Base-by-base conservation (phyloP, 1,140 invertebrate genomes). In the Platyscapa corneri region DNA sequence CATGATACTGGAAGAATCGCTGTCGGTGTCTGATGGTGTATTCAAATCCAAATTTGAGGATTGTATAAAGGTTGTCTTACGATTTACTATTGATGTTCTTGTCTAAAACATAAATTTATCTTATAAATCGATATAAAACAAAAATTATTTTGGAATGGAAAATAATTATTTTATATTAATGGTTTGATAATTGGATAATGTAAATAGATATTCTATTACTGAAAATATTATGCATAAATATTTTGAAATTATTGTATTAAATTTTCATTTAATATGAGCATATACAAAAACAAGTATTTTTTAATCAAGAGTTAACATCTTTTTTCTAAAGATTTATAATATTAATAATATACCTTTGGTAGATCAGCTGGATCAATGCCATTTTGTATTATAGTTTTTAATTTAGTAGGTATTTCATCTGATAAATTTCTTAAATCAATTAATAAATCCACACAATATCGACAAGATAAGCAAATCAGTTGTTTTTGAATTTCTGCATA, bases 391-490 rank as follows among this genome's bases (percentile, higher is more conserved):
- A 87, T 72, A 34, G 84, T 81, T 23, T 89, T 87, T 3, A 89
- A 81, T 86, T 89, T 90, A 34, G 46, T 67, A 34, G 80, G 30
- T 74, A 88, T 86, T 85, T 90, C 82, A 46, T 90, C 77, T 49
- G 88, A 90, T 37, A 93, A 49, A 46, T 77, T 84, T 74, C 89
- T 91, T 30, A 93, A 86, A 88, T 93, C 93, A 37, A 86, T 88
- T 14, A 93, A 84, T 16, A 93, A 88, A 79, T 93, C 93, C 65
- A 93, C 86, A 67, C 88, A 91, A 76, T 93, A 93, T 65, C 92
- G 91, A 79, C 93, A 93, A 8, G 85, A 80, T 39, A 93, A 81
- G 76, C 93, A 93, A 83, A 93, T 89, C 34, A 89, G 87, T 23
- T 86, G 76, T 10, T 80, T 86, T 32, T 80, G 60, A 6, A 39